Evolutionary conservation across 2,888 invertebrate species (phyloP).

Genomic region (Digitonthophagus gazella): DNA sequence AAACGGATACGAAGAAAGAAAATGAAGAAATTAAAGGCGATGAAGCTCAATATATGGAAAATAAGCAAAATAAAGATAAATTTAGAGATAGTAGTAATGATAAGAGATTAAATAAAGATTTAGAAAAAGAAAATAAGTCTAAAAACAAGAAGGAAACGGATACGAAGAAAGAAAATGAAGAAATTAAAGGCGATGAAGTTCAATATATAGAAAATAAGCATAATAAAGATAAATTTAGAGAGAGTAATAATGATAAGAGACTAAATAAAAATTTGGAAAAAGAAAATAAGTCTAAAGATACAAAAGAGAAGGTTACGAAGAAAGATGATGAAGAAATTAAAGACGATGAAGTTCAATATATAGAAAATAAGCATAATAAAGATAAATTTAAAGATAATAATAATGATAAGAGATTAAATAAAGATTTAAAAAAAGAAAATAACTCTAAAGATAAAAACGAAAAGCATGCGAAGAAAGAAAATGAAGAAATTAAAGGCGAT

Average conservation of each 20-base stretch:
- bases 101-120: slow-evolving; percentile 1
- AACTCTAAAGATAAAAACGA: background rate
- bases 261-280: background rate
- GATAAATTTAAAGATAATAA: background rate
- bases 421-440: background rate
- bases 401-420: background rate
- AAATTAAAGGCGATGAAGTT: no score
- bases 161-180: no score
- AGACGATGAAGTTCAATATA: no score
- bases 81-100: background rate
- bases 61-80: background rate
- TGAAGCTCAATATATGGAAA: background rate
- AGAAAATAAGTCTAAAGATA: background rate
- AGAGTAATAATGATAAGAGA: background rate
- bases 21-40: no score
- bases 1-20: background rate
- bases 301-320: background rate
- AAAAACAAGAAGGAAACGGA: background rate
- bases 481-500: no score
- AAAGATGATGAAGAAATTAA: no score
- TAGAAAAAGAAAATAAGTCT: background rate
- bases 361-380: slow-evolving; percentile 1
- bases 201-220: background rate
- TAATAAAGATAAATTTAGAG: background rate
- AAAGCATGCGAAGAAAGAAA: background rate